A percentile compares a stretch with the other conserved stretches of the same genome.
Conservation (phyloP, 2,113 vertebrate genomes). For the Otus sunia region DNA sequence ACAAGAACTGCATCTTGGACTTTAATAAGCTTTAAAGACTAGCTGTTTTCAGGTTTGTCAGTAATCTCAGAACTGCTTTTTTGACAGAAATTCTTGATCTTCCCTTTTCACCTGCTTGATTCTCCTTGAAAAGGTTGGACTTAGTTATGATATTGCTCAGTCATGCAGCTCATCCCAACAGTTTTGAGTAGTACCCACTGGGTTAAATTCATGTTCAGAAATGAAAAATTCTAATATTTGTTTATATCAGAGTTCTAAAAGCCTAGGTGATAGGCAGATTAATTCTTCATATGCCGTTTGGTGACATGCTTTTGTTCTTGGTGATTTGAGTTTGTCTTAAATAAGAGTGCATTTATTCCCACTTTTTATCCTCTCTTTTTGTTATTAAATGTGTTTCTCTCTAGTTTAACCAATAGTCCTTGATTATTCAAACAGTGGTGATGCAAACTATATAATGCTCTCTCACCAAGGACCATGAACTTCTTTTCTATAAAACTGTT, state of each 20-base stretch:
- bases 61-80: neutral
- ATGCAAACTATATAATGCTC: neutral
- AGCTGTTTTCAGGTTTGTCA: neutral
- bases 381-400: neutral
- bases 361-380: neutral
- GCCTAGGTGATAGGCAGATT: neutral
- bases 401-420: neutral
- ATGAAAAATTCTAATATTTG: neutral
- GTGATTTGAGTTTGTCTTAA: neutral
- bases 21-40: neutral
- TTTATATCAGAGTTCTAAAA: neutral
- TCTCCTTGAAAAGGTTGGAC: neutral
- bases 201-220: neutral
- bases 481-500: neutral
- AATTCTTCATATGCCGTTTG: neutral
- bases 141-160: neutral
- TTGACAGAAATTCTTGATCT: neutral
- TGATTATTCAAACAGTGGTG: neutral
- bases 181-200: neutral
- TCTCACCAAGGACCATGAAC: neutral
- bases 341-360: neutral
- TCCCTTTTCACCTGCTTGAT: neutral
- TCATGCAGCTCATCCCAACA: neutral
- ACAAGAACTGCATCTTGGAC: neutral
- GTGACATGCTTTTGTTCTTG: neutral